Conservation (phyloP, 2,888 invertebrate genomes). For the Agrotis puta region DNA sequence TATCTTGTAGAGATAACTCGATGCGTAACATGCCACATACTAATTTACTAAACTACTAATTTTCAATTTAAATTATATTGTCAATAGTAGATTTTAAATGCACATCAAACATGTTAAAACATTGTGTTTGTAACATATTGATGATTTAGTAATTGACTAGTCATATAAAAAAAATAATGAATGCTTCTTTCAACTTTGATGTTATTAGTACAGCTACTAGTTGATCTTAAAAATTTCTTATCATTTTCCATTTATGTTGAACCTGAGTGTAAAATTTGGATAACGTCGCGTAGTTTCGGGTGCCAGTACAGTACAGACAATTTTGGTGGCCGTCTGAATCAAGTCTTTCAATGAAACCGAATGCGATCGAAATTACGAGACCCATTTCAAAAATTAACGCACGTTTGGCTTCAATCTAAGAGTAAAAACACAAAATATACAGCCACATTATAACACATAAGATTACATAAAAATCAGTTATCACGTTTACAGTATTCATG, state of each 20-base stretch:
- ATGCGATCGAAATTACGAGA: too few relatives aligned
- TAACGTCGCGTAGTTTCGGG: too few relatives aligned
- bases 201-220: background rate
- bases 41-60: too few relatives aligned
- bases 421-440: conserved; percentile 7
- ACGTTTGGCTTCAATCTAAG: too few relatives aligned
- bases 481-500: background rate
- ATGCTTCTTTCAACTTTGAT: background rate
- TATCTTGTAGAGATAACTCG: background rate
- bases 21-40: too few relatives aligned
- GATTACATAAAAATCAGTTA: background rate
- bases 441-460: conserved; percentile 3
- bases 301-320: too few relatives aligned
- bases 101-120: background rate
- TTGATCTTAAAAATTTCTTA: background rate
- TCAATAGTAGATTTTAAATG: conserved; percentile 18
- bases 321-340: too few relatives aligned
- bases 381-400: too few relatives aligned
- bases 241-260: background rate
- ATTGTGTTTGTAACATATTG: background rate
- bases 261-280: too few relatives aligned
- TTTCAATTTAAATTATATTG: conserved; percentile 8
- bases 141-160: background rate
- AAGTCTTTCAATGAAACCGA: too few relatives aligned
- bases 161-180: background rate